Conservation (phyloP, 2,113 vertebrate species). For the Pygoscelis adeliae region DNA sequence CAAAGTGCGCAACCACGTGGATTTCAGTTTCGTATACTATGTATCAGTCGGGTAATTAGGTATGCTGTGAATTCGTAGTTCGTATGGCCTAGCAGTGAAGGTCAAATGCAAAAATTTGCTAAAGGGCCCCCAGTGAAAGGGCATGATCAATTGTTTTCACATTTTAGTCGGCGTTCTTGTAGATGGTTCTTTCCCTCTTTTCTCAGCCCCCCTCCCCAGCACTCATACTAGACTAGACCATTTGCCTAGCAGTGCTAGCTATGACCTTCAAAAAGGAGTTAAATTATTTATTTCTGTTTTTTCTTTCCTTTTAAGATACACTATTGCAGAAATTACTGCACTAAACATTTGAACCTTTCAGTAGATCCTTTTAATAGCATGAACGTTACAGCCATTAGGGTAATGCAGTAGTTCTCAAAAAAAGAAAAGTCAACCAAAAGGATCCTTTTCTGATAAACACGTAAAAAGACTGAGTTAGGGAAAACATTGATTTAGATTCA, state of each 20-base stretch:
- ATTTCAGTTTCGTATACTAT: fast-evolving
- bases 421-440: background rate
- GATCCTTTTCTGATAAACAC: background rate
- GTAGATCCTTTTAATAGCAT: background rate
- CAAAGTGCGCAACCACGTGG: fast-evolving
- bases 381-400: background rate
- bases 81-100: background rate
- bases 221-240: background rate
- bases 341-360: background rate
- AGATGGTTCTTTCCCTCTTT: background rate
- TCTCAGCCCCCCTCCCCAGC: background rate
- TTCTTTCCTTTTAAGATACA: background rate
- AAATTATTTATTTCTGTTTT: background rate
- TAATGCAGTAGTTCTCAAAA: background rate
- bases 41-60: background rate
- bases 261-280: background rate
- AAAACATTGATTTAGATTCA: background rate
- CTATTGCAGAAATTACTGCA: background rate
- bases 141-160: background rate
- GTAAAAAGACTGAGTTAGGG: background rate
- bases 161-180: background rate
- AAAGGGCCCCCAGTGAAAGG: background rate
- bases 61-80: background rate
- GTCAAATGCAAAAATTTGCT: background rate
- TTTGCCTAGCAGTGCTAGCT: background rate